phyloP scores from a whole-genome alignment of 2,797 vertebrate genomes.

The Cyclopterus lumpus region DNA sequence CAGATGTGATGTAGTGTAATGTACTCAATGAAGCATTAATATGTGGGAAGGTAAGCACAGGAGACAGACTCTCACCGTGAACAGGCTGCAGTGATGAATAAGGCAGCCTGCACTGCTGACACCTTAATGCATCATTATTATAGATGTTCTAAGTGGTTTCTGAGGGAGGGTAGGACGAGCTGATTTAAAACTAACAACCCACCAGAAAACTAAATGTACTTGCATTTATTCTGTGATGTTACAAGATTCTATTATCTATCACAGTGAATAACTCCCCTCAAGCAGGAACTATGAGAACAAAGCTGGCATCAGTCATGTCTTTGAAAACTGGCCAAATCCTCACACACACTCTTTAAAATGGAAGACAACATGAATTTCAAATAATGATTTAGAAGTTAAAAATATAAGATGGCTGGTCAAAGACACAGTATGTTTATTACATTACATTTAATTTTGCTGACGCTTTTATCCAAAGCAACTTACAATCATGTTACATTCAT shows the following conservation, averaged over 20 bases:
- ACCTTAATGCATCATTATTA: constrained; percentile 87
- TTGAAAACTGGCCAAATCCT: not conserved
- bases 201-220: constrained; percentile 56
- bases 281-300: constrained; percentile 15
- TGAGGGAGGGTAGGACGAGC: constrained; percentile 62
- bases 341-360: not conserved
- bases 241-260: constrained; percentile 40
- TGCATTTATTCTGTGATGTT: constrained; percentile 36
- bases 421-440: not conserved
- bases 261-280: constrained; percentile 22
- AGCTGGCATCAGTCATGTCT: constrained; percentile 6
- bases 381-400: not conserved
- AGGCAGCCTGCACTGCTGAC: constrained; percentile 73
- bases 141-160: constrained; percentile 83
- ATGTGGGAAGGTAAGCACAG: constrained; percentile 60
- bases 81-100: constrained; percentile 85
- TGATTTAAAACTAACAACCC: constrained; percentile 61
- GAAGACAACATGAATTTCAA: not conserved
- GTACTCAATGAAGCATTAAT: constrained; percentile 69
- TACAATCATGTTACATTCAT: too few relatives aligned
- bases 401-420: not conserved
- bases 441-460: too few relatives aligned
- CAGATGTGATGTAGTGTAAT: constrained; percentile 60
- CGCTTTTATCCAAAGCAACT: too few relatives aligned
- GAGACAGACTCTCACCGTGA: constrained; percentile 62